A percentile compares a stretch with the other conserved stretches of the same genome.
These are phyloP conservation scores for Nothocercus julius DNA, from an alignment of 2,113 vertebrate species.

Conservation along the genomic window DNA sequence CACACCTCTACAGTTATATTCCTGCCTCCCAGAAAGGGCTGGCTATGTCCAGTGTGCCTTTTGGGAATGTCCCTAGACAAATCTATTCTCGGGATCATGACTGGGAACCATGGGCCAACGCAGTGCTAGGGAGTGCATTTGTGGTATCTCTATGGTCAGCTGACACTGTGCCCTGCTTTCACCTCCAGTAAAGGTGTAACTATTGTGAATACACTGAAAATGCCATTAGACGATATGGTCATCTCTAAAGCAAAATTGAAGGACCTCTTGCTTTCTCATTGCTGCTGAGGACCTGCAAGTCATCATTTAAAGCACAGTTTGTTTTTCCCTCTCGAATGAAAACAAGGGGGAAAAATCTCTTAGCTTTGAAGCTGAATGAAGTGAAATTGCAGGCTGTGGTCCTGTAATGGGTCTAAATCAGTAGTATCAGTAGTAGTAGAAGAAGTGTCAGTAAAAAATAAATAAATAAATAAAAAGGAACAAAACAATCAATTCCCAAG, in stretches of 20 bases:
- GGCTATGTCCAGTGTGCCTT: not conserved
- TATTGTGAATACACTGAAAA: not conserved
- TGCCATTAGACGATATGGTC: not conserved
- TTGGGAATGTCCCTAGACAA: not conserved
- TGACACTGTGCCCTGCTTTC: not conserved
- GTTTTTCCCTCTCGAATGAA: not conserved
- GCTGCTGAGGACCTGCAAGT: not conserved
- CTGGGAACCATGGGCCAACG: not conserved
- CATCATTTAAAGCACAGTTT: not conserved
- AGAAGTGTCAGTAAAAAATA: not conserved
- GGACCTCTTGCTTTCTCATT: not conserved
- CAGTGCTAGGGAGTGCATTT: not conserved
- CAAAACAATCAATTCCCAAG: not conserved
- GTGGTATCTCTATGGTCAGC: not conserved
- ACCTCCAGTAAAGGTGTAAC: not conserved
- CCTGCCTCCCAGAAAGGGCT: not conserved
- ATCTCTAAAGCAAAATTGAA: not conserved
- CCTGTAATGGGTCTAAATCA: not conserved
- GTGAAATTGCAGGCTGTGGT: not conserved
- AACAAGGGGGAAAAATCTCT: not conserved
- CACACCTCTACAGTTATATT: not conserved
- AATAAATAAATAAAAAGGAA: not conserved
- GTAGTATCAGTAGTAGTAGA: too few species aligned
- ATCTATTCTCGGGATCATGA: not conserved
- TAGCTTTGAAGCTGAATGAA: not conserved